Evolutionary conservation across 2,888 invertebrate genomes (phyloP).

Genomic region (Lasioglossum calceatum): DNA sequence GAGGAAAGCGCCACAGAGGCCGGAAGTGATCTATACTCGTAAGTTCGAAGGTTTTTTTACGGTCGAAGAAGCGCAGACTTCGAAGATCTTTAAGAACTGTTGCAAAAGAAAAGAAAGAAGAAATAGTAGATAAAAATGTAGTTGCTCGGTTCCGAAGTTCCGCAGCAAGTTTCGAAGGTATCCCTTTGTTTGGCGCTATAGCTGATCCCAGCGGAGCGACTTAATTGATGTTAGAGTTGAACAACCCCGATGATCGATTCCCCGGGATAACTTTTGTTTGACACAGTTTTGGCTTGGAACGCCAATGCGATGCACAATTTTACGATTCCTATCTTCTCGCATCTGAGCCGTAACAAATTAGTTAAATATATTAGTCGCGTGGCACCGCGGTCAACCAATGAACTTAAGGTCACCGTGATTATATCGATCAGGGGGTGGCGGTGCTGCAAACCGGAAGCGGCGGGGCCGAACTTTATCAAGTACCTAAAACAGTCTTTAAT

Average conservation of each 20-base stretch:
- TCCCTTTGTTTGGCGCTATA: neutral
- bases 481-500: neutral
- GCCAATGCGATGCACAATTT: neutral
- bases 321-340: neutral
- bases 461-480: constrained; percentile 23
- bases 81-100: no score
- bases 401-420: constrained; percentile 51
- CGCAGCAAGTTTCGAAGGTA: neutral
- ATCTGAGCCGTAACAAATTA: neutral
- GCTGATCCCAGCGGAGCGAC: neutral
- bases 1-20: constrained; percentile 85
- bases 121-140: neutral
- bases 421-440: constrained; percentile 36
- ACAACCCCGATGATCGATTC: constrained; percentile 45
- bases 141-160: neutral
- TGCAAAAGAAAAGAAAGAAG: neutral
- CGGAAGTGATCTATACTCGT: constrained; percentile 85
- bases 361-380: constrained; percentile 21
- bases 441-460: constrained; percentile 12
- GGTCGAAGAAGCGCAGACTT: neutral
- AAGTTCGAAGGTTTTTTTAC: constrained; percentile 67
- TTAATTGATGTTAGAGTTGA: constrained; percentile 40
- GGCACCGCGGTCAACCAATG: constrained; percentile 20
- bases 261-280: constrained; percentile 24
- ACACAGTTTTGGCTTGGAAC: neutral